Base-by-base conservation (phyloP, 2,113 vertebrate species). In the Odobenus rosmarus region DNA sequence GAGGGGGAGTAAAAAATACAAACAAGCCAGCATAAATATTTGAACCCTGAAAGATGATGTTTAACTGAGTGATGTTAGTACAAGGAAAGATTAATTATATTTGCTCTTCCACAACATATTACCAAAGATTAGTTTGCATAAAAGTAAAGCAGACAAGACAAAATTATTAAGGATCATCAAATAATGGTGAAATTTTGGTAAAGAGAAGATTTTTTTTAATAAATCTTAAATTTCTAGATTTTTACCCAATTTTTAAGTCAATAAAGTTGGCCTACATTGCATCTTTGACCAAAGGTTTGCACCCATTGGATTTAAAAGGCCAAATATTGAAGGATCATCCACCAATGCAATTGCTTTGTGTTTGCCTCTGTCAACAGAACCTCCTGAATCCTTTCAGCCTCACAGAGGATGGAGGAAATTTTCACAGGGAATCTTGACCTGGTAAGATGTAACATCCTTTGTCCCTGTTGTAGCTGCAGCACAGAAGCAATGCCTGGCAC, bases 401-500 rank as follows among this genome's bases (percentile, higher is more conserved):
- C 55, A 49, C 2, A 46, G 69, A 83, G 64, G 61, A n/a, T 15
- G 57, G 55, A 92, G 77, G 69, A 39, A 77, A 72, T 89, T 89
- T 93, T 90, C 79, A 64, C 21, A 81, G 46, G 46, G 53, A 88
- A 74, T 95, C 18, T 74, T 92, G 55, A 88, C 21, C 51, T 61
- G 18, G 21, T 79, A 62, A 82, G 51, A 77, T 69, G 23, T 31
- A 53, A 64, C 64, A 79, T 91, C 64, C 57, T 19, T 71, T 93
- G 76, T 71, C 42, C 69, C 64, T 86, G n/a, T 77, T 81, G 28
- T 33, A 59, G 74, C 53, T 33, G 2, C 7, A 83, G 55, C 76
- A 84, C 24, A 94, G 88, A 95, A 90, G 15, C 42, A 91, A 80
- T 49, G 62, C 49, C 90, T 80, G 67, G 36, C 55, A 90, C 74